Conservation (phyloP, 1,140 invertebrate genomes). For the Phymorhynchus buccinoides region DNA sequence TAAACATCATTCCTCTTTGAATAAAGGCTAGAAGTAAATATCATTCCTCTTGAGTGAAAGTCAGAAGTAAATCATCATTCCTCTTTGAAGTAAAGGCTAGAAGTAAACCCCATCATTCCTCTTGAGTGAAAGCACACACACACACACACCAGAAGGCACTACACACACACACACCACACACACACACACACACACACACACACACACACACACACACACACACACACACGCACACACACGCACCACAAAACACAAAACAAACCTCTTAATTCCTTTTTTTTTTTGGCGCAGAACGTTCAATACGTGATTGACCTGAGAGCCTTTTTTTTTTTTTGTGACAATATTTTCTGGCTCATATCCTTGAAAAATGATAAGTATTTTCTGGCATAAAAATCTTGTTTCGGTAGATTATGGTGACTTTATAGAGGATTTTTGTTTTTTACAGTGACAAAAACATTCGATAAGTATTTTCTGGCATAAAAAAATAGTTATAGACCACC, state of each 20-base stretch:
- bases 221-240: background rate
- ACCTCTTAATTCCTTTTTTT: background rate
- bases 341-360: background rate
- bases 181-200: slow-evolving; percentile 20
- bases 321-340: background rate
- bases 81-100: too few relatives aligned
- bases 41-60: background rate
- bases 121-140: background rate
- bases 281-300: background rate
- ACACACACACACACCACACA: too few relatives aligned
- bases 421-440: too few relatives aligned
- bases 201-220: background rate
- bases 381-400: background rate
- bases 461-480: too few relatives aligned
- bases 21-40: background rate
- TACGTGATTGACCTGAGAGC: too few relatives aligned
- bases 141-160: background rate
- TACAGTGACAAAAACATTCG: too few relatives aligned
- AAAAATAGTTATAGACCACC: too few relatives aligned
- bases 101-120: background rate
- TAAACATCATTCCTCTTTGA: background rate
- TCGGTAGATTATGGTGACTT: too few relatives aligned
- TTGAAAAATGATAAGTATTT: background rate
- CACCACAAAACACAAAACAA: background rate
- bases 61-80: background rate